Percentiles rank a stretch among this genome's conserved stretches.
Evolutionary conservation across 2,797 vertebrate species (phyloP).

Genomic region (Melanotaenia pygmaea): DNA sequence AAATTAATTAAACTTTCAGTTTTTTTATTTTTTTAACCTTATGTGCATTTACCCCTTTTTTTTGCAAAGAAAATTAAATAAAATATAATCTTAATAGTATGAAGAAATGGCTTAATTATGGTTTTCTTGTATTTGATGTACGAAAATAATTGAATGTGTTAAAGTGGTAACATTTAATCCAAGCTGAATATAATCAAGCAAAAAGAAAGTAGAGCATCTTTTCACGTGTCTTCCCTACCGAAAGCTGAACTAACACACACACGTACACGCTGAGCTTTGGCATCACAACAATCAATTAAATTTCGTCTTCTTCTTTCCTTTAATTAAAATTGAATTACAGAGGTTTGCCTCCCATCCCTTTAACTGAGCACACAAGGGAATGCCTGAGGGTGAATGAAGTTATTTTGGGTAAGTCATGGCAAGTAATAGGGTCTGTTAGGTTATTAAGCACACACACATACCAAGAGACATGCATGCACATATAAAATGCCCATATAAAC

Average conservation of each 20-base stretch:
- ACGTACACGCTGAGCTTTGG: constrained; percentile 30
- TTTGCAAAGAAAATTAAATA: background rate
- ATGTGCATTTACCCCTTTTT: constrained; percentile 8
- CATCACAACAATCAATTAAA: constrained; percentile 75
- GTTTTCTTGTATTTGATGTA: constrained; percentile 1
- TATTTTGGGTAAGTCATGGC: constrained; percentile 41
- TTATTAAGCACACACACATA: constrained; percentile 16
- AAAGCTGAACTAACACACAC: constrained; percentile 27
- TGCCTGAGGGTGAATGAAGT: constrained; percentile 49
- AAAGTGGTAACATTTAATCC: background rate
- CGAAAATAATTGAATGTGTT: constrained; percentile 7
- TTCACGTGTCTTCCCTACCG: constrained; percentile 22
- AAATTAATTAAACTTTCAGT: constrained; percentile 43
- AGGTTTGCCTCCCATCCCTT: constrained; percentile 59
- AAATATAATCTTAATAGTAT: background rate
- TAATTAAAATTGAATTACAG: constrained; percentile 76
- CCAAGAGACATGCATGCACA: constrained; percentile 4
- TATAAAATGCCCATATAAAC: constrained; percentile 11
- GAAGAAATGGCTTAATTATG: background rate
- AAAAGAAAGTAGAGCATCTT: constrained; percentile 65
- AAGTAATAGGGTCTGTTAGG: constrained; percentile 57
- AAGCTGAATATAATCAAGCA: constrained; percentile 30
- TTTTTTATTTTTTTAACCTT: constrained; percentile 20
- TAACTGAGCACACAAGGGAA: constrained; percentile 53
- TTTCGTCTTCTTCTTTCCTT: constrained; percentile 63